Conservation (phyloP, 2,113 vertebrate genomes). For the Sinocyclocheilus anophthalmus region DNA sequence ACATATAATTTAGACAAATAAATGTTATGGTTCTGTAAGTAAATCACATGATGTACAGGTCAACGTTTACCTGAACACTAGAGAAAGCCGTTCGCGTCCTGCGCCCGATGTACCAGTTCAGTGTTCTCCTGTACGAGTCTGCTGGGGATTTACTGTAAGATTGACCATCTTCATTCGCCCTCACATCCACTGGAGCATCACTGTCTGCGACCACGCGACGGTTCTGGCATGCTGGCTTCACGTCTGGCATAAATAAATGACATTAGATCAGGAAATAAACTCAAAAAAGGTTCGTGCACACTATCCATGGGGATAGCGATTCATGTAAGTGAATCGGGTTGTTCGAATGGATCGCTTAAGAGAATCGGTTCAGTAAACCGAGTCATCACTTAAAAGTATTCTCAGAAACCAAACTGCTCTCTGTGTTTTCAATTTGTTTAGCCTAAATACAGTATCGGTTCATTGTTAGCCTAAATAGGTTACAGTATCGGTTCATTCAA, state of each 20-base stretch:
- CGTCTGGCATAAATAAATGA: slow-evolving; percentile 53
- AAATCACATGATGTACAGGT: slow-evolving; percentile 45
- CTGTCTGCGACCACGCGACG: background rate
- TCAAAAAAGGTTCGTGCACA: too few species aligned
- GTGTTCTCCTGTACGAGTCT: slow-evolving; percentile 72
- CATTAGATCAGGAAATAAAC: background rate
- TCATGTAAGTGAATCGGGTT: too few species aligned
- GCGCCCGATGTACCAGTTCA: slow-evolving; percentile 88
- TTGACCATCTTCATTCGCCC: slow-evolving; percentile 47
- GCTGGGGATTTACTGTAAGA: background rate
- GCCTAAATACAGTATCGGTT: too few species aligned
- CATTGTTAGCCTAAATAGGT: too few species aligned
- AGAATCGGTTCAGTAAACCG: too few species aligned
- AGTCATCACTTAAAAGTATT: too few species aligned
- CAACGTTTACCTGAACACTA: slow-evolving; percentile 59
- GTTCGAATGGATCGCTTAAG: too few species aligned
- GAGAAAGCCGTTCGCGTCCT: slow-evolving; percentile 92
- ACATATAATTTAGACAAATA: too few species aligned
- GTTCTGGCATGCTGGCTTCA: slow-evolving; percentile 26
- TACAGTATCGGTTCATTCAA: background rate
- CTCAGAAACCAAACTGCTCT: too few species aligned
- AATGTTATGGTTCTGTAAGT: background rate
- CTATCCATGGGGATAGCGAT: too few species aligned
- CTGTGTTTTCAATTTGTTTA: too few species aligned
- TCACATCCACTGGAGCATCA: background rate